These are phyloP conservation scores for Ramazzottius varieornatus DNA, from an alignment of 2,888 invertebrate species.

Conservation along the genomic window DNA sequence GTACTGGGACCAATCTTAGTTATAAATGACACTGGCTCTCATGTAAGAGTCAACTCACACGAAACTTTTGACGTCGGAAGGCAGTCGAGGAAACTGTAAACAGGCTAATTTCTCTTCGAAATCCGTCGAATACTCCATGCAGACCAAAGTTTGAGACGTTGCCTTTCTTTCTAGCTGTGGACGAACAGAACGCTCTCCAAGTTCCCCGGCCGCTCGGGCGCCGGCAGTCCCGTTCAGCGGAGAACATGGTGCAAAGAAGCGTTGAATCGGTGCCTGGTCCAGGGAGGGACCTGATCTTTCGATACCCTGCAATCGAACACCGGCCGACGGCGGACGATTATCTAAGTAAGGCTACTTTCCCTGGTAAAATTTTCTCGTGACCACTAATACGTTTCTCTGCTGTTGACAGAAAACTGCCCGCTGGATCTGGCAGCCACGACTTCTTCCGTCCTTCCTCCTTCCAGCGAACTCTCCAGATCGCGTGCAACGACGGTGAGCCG, in stretches of 20 bases:
- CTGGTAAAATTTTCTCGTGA: too few species aligned
- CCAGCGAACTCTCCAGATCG: neutral
- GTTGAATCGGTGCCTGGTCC: constrained; percentile 1
- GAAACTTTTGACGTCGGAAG: too few species aligned
- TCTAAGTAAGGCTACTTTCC: too few species aligned
- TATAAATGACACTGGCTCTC: too few species aligned
- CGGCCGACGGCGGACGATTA: neutral
- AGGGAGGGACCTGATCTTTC: neutral
- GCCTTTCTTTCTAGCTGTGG: constrained; percentile 26
- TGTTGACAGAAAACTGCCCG: neutral
- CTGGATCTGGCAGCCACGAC: neutral
- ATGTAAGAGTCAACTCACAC: too few species aligned
- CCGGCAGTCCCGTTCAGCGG: constrained; percentile 1
- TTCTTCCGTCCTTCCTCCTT: neutral
- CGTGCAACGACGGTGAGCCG: neutral
- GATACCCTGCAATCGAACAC: neutral
- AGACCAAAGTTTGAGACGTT: too few species aligned
- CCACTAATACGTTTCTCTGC: neutral
- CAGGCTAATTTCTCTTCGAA: too few species aligned
- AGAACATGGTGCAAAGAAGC: neutral
- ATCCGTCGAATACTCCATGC: too few species aligned
- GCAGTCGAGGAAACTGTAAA: too few species aligned
- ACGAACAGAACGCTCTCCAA: constrained; percentile 29
- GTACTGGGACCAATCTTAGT: neutral
- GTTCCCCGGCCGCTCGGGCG: neutral